A percentile compares a stretch with the other conserved stretches of the same genome.
phyloP scores from a whole-genome alignment of 2,113 vertebrate genomes.

The Carassius gibelio region DNA sequence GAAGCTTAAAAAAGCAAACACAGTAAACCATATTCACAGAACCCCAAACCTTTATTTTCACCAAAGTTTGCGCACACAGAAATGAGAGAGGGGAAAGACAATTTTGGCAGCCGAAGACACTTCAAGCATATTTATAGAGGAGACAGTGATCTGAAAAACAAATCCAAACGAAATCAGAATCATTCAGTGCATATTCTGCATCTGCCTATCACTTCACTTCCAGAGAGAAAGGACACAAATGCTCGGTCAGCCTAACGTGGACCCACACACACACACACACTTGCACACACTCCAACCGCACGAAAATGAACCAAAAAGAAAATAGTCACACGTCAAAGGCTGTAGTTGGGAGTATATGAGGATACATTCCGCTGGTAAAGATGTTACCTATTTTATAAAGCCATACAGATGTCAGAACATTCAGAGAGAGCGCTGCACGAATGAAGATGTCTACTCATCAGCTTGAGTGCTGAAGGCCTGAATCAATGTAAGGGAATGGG shows the following conservation, averaged over 20 bases:
- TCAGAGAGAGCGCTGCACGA: constrained; percentile 8
- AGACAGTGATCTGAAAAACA: constrained; percentile 33
- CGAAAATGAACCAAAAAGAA: constrained; percentile 59
- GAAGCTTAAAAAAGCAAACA: constrained; percentile 14
- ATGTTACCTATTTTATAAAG: constrained; percentile 61
- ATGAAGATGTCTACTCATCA: constrained; percentile 20
- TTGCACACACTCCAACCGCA: constrained; percentile 59
- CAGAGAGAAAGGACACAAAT: constrained; percentile 65
- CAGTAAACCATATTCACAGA: constrained; percentile 73
- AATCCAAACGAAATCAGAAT: constrained; percentile 41
- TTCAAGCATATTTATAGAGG: constrained; percentile 74
- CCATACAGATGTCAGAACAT: constrained; percentile 62
- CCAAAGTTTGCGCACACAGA: constrained; percentile 79
- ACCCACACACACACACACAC: constrained; percentile 51
- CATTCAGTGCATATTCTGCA: constrained; percentile 68
- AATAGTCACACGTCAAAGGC: constrained; percentile 51
- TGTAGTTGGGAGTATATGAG: constrained; percentile 64
- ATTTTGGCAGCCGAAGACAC: constrained; percentile 72
- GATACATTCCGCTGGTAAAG: constrained; percentile 68
- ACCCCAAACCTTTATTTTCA: constrained; percentile 74
- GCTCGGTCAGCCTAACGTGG: constrained; percentile 61
- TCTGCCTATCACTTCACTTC: constrained; percentile 50
- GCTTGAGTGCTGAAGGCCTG: constrained; percentile 12
- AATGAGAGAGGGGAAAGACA: constrained; percentile 71
- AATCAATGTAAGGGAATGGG: background rate